Conservation (phyloP, 2,888 invertebrate genomes). For the Pyrocoelia pectoralis region DNA sequence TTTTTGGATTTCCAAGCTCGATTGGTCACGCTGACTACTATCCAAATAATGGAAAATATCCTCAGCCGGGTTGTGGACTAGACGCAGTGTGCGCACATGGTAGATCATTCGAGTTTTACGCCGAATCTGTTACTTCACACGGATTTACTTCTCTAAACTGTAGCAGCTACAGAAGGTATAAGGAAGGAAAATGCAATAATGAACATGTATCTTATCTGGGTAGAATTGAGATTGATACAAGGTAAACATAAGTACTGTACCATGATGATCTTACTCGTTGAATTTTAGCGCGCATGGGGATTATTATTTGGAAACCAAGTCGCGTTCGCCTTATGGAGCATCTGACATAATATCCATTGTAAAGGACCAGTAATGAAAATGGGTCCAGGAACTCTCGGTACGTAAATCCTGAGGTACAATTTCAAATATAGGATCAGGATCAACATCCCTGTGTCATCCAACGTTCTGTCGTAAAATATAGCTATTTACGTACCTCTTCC, state of each 20-base stretch:
- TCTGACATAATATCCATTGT: no score
- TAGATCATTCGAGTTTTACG: constrained; percentile 53
- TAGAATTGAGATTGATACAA: background rate
- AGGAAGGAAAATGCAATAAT: background rate
- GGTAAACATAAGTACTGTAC: background rate
- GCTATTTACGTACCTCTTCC: no score
- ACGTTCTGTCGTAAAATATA: no score
- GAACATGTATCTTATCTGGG: background rate
- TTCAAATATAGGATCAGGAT: no score
- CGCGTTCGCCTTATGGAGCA: background rate
- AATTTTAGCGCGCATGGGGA: background rate
- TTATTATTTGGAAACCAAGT: constrained; percentile 4
- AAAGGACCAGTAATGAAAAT: no score
- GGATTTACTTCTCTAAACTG: background rate
- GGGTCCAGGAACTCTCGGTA: no score
- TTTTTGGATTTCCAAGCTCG: constrained; percentile 34
- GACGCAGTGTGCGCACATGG: constrained; percentile 52
- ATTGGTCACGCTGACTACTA: constrained; percentile 39
- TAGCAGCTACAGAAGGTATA: background rate
- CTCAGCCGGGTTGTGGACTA: constrained; percentile 38
- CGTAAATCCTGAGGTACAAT: no score
- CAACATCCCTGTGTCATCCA: no score
- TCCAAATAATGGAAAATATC: constrained; percentile 35
- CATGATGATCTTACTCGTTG: background rate
- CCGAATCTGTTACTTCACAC: constrained; percentile 49